A percentile compares a stretch with the other conserved stretches of the same genome.
Conservation (phyloP, 1,140 invertebrate species). For the Papilio polyxenes region DNA sequence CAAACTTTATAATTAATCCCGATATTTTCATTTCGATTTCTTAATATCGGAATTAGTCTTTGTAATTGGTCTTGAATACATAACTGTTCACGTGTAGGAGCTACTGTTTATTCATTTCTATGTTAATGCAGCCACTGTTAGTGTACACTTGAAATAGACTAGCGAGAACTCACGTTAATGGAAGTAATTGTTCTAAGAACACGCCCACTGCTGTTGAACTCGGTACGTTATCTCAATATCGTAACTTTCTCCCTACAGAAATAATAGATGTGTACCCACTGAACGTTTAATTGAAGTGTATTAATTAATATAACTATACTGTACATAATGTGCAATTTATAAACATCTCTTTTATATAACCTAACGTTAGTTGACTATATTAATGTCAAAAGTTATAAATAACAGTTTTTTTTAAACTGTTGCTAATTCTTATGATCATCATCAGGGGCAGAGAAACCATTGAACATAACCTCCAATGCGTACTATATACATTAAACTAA, state of each 20-base stretch:
- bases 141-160: conserved; percentile 8
- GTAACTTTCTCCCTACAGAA: not conserved
- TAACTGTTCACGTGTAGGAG: not conserved
- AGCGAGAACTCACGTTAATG: conserved; percentile 7
- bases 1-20: not conserved
- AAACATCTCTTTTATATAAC: not conserved
- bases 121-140: conserved; percentile 10
- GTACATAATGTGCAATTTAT: not conserved
- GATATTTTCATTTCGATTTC: not conserved
- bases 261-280: not conserved
- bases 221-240: not conserved
- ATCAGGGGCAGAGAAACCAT: not conserved
- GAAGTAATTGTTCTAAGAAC: conserved; percentile 19
- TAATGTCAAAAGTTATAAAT: not conserved
- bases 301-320: not conserved
- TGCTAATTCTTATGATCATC: not conserved
- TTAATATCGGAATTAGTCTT: not conserved
- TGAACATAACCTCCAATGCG: too few species aligned
- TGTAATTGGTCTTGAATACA: not conserved
- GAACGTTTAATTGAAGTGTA: too few species aligned
- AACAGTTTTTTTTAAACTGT: not conserved
- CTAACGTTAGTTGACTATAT: not conserved
- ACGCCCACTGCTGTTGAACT: not conserved
- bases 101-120: not conserved
- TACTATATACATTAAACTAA: too few species aligned